Percentiles rank a stretch among this genome's conserved stretches.
Evolutionary conservation across 2,113 vertebrate genomes (phyloP).

Genomic region (Dunckerocampus dactyliophorus): DNA sequence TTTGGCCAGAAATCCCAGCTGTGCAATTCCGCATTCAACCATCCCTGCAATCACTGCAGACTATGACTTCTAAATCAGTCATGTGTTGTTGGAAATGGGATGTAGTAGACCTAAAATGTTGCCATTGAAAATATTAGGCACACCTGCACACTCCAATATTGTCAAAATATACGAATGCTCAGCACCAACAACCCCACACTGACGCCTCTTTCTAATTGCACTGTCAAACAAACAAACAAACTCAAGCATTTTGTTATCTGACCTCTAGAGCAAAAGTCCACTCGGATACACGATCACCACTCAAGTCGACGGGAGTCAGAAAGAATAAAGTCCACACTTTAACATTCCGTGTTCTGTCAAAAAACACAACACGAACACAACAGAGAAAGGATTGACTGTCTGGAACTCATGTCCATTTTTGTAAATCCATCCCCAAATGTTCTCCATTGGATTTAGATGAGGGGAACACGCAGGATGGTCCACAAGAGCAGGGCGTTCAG

Average conservation of each 20-base stretch:
- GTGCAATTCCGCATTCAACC: slow-evolving; percentile 5
- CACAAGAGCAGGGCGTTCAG: slow-evolving; percentile 21
- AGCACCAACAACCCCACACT: too few relatives aligned
- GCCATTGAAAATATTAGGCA: too few relatives aligned
- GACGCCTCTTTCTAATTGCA: too few relatives aligned
- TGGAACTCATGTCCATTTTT: too few relatives aligned
- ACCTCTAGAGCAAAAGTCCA: slow-evolving; percentile 57
- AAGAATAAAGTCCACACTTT: slow-evolving; percentile 50
- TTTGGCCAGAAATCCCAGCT: slow-evolving; percentile 6
- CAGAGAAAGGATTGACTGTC: background rate
- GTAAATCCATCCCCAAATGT: too few relatives aligned
- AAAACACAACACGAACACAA: slow-evolving; percentile 29
- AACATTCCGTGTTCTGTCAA: slow-evolving; percentile 20
- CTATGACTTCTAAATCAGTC: background rate
- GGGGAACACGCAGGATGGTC: background rate
- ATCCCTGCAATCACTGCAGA: background rate
- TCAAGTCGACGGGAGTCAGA: background rate
- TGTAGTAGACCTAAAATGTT: too few relatives aligned
- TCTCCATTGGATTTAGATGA: too few relatives aligned
- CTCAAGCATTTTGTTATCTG: slow-evolving; percentile 12
- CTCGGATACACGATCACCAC: slow-evolving; percentile 48
- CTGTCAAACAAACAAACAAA: too few relatives aligned
- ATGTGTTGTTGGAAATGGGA: background rate
- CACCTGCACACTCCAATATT: too few relatives aligned
- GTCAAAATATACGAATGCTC: too few relatives aligned